Evolutionary conservation across 1,140 invertebrate genomes (phyloP).

Genomic region (Brevipalpus yothersi): DNA sequence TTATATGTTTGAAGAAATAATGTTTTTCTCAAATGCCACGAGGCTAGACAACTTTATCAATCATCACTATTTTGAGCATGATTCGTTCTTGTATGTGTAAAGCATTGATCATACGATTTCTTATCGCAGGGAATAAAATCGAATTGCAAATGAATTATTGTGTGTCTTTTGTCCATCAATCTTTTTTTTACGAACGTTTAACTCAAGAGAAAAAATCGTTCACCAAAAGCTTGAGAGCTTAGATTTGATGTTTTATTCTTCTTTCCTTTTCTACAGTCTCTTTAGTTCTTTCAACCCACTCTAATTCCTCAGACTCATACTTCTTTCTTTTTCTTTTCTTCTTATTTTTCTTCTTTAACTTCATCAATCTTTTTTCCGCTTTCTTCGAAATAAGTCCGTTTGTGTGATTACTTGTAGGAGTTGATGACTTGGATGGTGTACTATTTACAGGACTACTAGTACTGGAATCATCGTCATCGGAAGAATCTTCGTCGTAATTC

Average conservation of each 20-base stretch:
- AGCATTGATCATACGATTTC: not conserved
- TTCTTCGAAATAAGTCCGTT: not conserved
- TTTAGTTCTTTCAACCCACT: conserved; percentile 16
- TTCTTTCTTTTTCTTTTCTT: not conserved
- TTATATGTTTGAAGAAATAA: not conserved
- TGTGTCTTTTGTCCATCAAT: too few relatives aligned
- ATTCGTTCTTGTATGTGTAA: not conserved
- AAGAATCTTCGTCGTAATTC: not conserved
- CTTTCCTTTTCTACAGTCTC: conserved; percentile 11
- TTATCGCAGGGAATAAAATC: not conserved
- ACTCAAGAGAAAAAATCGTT: not conserved
- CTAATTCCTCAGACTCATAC: conserved; percentile 8
- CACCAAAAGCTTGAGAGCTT: not conserved
- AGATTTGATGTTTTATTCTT: not conserved
- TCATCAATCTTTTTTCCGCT: not conserved
- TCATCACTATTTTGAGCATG: not conserved
- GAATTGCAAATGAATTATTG: not conserved
- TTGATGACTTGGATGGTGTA: not conserved
- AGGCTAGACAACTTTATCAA: not conserved
- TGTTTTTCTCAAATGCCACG: too few relatives aligned
- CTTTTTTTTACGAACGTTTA: too few relatives aligned
- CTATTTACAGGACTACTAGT: not conserved
- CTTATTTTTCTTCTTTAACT: not conserved
- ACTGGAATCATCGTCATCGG: conserved; percentile 1
- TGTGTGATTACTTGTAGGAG: not conserved